These are phyloP conservation scores for Chionomys nivalis DNA, from an alignment of 2,113 vertebrate species.

Conservation along the genomic window DNA sequence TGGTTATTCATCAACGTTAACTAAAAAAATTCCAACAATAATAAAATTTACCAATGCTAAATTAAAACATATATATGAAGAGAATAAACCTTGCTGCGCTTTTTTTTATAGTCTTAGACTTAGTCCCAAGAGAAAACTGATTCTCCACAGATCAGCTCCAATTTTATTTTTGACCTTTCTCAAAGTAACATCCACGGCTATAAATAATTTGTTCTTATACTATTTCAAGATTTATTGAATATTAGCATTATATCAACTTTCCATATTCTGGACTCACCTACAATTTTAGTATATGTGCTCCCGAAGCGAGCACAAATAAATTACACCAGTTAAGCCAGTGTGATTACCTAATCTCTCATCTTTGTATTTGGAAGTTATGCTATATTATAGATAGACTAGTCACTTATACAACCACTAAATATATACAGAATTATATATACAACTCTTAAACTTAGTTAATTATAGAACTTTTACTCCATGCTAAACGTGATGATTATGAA, in stretches of 20 bases:
- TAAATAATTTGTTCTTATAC: background rate
- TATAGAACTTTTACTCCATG: too few relatives aligned
- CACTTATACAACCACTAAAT: too few relatives aligned
- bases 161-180: background rate
- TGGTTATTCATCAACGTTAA: background rate
- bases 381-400: too few relatives aligned
- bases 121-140: background rate
- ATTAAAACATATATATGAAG: background rate
- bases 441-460: too few relatives aligned
- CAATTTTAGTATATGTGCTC: too few relatives aligned
- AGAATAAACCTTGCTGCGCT: background rate
- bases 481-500: too few relatives aligned
- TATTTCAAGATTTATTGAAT: background rate
- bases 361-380: too few relatives aligned
- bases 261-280: background rate
- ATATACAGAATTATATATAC: too few relatives aligned
- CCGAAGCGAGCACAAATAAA: too few relatives aligned
- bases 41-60: background rate
- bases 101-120: background rate
- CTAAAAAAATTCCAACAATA: background rate
- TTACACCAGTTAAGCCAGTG: background rate
- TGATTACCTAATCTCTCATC: too few relatives aligned
- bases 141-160: background rate
- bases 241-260: background rate
- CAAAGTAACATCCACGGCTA: background rate